A percentile compares a stretch with the other conserved stretches of the same genome.
Evolutionary conservation across 2,797 vertebrate genomes (phyloP).

Genomic region (Sparidentex hasta): DNA sequence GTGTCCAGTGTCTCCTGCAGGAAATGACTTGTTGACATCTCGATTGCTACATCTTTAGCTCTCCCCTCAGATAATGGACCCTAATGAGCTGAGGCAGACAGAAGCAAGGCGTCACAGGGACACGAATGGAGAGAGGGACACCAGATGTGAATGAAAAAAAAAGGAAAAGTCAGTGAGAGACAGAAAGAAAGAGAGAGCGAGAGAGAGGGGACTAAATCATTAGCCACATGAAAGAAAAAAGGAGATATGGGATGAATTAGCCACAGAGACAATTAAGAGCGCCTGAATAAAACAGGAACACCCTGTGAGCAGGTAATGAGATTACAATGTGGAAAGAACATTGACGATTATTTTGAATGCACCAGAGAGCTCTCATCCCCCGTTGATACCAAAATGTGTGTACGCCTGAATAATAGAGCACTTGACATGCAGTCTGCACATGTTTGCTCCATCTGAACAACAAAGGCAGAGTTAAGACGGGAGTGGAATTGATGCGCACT

Average conservation of each 20-base stretch:
- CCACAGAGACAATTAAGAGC: constrained; percentile 62
- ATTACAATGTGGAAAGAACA: constrained; percentile 79
- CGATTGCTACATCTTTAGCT: constrained; percentile 59
- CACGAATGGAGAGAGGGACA: constrained; percentile 21
- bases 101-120: constrained; percentile 36
- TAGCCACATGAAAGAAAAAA: constrained; percentile 38
- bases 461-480: constrained; percentile 23
- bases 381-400: constrained; percentile 33
- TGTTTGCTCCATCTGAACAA: constrained; percentile 40
- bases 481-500: constrained; percentile 3
- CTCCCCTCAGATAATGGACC: constrained; percentile 66
- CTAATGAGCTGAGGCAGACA: constrained; percentile 65
- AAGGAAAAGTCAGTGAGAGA: neutral
- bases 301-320: constrained; percentile 75
- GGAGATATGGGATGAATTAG: constrained; percentile 62
- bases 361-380: constrained; percentile 64
- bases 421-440: constrained; percentile 61
- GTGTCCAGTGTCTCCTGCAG: constrained; percentile 54
- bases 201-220: constrained; percentile 9
- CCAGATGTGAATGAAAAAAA: neutral
- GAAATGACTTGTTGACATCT: constrained; percentile 78
- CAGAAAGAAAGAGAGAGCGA: neutral
- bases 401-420: constrained; percentile 64
- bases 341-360: constrained; percentile 76
- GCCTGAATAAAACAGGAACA: constrained; percentile 77